phyloP scores from a whole-genome alignment of 2,888 invertebrate genomes.

The Dryococelus australis region DNA sequence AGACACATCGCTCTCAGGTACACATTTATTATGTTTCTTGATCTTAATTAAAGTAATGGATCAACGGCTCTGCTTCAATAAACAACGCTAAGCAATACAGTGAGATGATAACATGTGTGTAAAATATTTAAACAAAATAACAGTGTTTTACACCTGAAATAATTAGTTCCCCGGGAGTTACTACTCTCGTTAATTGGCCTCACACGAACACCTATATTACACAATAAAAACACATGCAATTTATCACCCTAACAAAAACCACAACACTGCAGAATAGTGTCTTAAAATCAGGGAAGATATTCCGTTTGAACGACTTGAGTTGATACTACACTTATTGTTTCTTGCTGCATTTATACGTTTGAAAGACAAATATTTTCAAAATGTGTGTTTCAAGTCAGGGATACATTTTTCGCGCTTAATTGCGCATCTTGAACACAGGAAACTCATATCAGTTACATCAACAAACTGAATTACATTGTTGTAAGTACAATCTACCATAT shows the following conservation, averaged over 20 bases:
- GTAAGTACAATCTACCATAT: no score
- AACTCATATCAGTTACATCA: no score
- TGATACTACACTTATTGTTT: no score
- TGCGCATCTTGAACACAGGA: no score
- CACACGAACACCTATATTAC: not conserved
- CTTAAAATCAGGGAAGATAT: not conserved
- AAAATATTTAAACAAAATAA: not conserved
- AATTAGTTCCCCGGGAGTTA: no score
- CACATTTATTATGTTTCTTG: not conserved
- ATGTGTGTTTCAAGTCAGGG: no score
- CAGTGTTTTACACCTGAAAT: no score
- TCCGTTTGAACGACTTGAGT: not conserved
- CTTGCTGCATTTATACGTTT: no score
- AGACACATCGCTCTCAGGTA: not conserved
- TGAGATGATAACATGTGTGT: not conserved
- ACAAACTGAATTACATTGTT: no score
- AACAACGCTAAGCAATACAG: not conserved
- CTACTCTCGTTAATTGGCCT: not conserved
- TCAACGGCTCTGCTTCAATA: not conserved
- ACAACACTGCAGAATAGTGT: not conserved
- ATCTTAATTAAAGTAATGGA: not conserved
- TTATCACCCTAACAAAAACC: not conserved
- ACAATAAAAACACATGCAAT: not conserved
- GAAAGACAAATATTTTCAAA: no score
- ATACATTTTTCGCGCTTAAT: no score